Evolutionary conservation across 1,140 invertebrate species (phyloP).

Genomic region (Neodiprion virginianus): DNA sequence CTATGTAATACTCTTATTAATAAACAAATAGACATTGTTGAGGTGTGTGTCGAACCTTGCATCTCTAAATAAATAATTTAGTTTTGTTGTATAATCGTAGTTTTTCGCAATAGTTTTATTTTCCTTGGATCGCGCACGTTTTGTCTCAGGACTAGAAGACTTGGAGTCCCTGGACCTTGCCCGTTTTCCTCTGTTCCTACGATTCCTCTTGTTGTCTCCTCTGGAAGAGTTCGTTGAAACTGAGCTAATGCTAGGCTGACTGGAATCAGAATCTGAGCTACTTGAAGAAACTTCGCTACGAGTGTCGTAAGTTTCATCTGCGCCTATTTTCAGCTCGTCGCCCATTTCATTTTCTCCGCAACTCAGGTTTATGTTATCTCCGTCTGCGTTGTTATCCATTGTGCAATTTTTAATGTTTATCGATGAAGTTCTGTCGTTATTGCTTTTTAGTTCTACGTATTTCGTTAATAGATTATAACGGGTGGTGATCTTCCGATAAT

Average conservation of each 20-base stretch:
- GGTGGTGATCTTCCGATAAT: background rate
- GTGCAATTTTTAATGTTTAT: slow-evolving; percentile 6
- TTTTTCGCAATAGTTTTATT: slow-evolving; percentile 66
- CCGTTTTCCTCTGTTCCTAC: slow-evolving; percentile 50
- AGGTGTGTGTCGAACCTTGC: slow-evolving; percentile 66
- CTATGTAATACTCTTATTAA: slow-evolving; percentile 14
- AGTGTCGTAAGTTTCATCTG: slow-evolving; percentile 73
- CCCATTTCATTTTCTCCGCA: slow-evolving; percentile 75
- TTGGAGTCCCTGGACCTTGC: slow-evolving; percentile 56
- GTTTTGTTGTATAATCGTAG: slow-evolving; percentile 86
- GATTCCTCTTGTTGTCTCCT: slow-evolving; percentile 64
- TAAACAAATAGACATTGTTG: background rate
- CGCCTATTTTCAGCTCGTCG: slow-evolving; percentile 74
- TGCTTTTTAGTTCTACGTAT: background rate
- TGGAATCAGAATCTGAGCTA: slow-evolving; percentile 71
- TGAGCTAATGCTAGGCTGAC: slow-evolving; percentile 76
- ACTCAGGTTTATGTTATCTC: slow-evolving; percentile 73
- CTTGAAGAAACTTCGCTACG: slow-evolving; percentile 80
- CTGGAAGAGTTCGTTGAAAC: slow-evolving; percentile 70
- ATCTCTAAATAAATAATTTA: slow-evolving; percentile 95
- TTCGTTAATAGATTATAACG: background rate
- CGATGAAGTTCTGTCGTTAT: background rate
- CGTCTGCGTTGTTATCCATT: slow-evolving; percentile 62
- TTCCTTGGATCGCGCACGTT: slow-evolving; percentile 64
- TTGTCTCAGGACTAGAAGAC: slow-evolving; percentile 58